phyloP scores from a whole-genome alignment of 2,797 vertebrate species.

The Buceros bicornis region DNA sequence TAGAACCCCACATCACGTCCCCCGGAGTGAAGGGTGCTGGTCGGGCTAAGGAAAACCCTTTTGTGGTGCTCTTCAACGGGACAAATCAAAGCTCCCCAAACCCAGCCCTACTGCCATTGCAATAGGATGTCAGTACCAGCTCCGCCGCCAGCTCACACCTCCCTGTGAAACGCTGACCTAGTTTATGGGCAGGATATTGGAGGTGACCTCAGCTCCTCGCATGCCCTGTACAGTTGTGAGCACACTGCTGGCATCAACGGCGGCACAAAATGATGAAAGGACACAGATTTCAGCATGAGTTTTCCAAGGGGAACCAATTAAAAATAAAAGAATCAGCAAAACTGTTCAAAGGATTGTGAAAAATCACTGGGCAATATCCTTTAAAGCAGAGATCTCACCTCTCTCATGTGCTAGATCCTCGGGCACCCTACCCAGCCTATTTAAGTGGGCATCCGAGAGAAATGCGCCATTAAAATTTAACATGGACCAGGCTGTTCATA shows the following conservation, averaged over 20 bases:
- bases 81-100: background rate
- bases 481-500: background rate
- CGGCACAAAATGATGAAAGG: conserved; percentile 50
- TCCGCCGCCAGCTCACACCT: background rate
- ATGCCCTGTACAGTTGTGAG: background rate
- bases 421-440: conserved; percentile 16
- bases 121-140: background rate
- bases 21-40: rapidly evolving
- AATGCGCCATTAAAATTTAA: conserved; percentile 30
- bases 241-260: background rate
- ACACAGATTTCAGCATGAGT: conserved; percentile 11
- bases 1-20: rapidly evolving
- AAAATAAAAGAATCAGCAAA: conserved; percentile 70
- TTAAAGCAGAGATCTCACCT: conserved; percentile 60
- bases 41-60: background rate
- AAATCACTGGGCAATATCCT: conserved; percentile 56
- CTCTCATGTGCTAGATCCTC: background rate
- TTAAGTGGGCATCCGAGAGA: conserved; percentile 37
- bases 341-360: conserved; percentile 54
- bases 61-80: background rate
- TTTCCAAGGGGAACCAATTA: conserved; percentile 76
- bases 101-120: background rate
- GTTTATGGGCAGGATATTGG: background rate
- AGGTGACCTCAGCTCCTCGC: background rate
- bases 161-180: background rate